phyloP scores from a whole-genome alignment of 2,113 vertebrate genomes.

The Dipodomys spectabilis region DNA sequence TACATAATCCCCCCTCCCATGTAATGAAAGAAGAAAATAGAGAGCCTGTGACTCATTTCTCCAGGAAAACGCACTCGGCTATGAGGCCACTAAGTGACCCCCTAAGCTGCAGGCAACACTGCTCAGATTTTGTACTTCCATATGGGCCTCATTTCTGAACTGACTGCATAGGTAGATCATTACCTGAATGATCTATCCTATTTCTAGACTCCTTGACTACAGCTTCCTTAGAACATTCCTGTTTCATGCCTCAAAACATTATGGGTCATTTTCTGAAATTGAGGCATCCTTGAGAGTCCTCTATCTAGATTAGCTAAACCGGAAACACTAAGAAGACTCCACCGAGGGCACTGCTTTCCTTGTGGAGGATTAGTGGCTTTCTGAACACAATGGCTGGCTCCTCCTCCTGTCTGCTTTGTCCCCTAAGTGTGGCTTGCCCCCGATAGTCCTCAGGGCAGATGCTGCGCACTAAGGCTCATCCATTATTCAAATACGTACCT shows the following conservation, averaged over 20 bases:
- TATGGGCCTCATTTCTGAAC: not conserved
- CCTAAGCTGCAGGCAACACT: not conserved
- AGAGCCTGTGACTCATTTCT: not conserved
- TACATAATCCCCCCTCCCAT: rapidly evolving
- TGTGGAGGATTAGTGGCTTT: not conserved
- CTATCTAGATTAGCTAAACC: not conserved
- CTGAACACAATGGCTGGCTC: not conserved
- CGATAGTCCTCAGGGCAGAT: not conserved
- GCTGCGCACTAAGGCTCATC: not conserved
- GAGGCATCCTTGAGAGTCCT: not conserved
- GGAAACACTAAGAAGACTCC: not conserved
- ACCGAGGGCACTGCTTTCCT: not conserved
- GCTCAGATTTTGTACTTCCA: not conserved
- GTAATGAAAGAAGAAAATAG: not conserved
- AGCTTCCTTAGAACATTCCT: not conserved
- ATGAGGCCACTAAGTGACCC: not conserved
- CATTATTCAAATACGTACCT: rapidly evolving
- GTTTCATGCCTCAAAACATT: not conserved
- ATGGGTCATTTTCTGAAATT: not conserved
- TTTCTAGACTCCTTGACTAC: not conserved
- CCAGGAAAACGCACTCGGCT: not conserved
- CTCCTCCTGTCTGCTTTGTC: not conserved
- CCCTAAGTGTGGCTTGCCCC: not conserved
- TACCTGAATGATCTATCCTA: not conserved
- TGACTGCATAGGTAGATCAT: too few species aligned